phyloP scores from a whole-genome alignment of 2,888 invertebrate species.

The Melanophora roralis region DNA sequence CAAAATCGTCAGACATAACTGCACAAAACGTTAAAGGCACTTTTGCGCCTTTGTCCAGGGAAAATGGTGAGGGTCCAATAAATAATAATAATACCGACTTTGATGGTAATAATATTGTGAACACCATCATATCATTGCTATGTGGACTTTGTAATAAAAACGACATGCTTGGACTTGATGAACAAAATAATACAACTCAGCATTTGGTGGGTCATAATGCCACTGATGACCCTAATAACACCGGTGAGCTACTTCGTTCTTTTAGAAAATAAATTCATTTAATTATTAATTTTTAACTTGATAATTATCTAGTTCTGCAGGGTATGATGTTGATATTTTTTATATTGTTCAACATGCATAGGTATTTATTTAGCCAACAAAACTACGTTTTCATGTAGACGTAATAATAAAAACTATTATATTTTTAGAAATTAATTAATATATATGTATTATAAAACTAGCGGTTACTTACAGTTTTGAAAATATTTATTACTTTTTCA shows the following conservation, averaged over 20 bases:
- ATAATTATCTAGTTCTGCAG: conserved; percentile 3
- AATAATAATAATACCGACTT: conserved; percentile 52
- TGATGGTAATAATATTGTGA: conserved; percentile 57
- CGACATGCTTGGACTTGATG: conserved; percentile 57
- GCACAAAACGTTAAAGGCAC: conserved; percentile 56
- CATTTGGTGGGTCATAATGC: conserved; percentile 44
- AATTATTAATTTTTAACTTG: conserved; percentile 8
- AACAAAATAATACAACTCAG: conserved; percentile 55
- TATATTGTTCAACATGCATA: background rate
- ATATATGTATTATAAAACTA: background rate
- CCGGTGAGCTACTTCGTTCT: conserved; percentile 59
- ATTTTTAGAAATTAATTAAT: background rate
- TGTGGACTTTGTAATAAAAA: conserved; percentile 58
- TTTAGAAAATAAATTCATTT: conserved; percentile 47
- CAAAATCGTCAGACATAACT: conserved; percentile 48
- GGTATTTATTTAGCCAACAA: too few species aligned
- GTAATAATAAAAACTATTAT: conserved; percentile 1
- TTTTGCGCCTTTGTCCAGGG: conserved; percentile 55
- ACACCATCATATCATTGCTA: conserved; percentile 56
- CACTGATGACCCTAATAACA: conserved; percentile 53
- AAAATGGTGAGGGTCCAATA: conserved; percentile 56
- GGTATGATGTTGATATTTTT: conserved; percentile 27
- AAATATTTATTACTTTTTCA: conserved; percentile 5
- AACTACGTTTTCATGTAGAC: too few species aligned
- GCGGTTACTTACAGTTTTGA: background rate